phyloP scores from a whole-genome alignment of 2,888 invertebrate genomes.

The Spisula subtruncata region DNA sequence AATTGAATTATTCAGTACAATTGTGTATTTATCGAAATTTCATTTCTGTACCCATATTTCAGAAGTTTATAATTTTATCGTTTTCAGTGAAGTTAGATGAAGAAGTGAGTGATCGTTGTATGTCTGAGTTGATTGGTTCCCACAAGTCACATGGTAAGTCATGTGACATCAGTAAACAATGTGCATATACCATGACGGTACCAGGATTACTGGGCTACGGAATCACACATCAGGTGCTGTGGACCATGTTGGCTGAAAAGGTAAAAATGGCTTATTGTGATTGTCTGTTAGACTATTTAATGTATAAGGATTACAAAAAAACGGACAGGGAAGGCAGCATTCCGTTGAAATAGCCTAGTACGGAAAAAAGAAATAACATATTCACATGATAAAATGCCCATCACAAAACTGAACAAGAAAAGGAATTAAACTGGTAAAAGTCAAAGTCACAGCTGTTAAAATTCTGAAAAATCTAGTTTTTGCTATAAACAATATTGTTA shows the following conservation, averaged over 20 bases:
- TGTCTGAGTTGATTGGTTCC: slow-evolving; percentile 80
- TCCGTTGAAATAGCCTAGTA: too few species aligned
- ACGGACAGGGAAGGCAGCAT: too few species aligned
- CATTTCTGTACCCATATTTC: too few species aligned
- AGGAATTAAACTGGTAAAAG: too few species aligned
- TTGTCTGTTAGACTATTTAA: too few species aligned
- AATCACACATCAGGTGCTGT: slow-evolving; percentile 83
- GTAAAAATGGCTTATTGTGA: slow-evolving; percentile 54
- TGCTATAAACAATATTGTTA: too few species aligned
- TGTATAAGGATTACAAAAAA: too few species aligned
- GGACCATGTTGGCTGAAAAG: slow-evolving; percentile 82
- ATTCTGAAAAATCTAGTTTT: too few species aligned
- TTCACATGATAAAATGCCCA: too few species aligned
- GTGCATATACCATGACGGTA: slow-evolving; percentile 78
- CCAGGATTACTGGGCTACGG: slow-evolving; percentile 81
- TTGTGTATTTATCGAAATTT: not conserved
- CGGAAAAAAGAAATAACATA: too few species aligned
- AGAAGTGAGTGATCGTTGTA: slow-evolving; percentile 79
- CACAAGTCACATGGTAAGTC: slow-evolving; percentile 57
- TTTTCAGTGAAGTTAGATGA: slow-evolving; percentile 77
- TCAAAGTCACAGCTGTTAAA: too few species aligned
- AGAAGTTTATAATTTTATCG: not conserved
- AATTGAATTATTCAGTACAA: not conserved
- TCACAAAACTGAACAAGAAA: too few species aligned
- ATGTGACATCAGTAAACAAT: slow-evolving; percentile 78